phyloP scores from a whole-genome alignment of 2,113 vertebrate genomes.

The Oplegnathus fasciatus region DNA sequence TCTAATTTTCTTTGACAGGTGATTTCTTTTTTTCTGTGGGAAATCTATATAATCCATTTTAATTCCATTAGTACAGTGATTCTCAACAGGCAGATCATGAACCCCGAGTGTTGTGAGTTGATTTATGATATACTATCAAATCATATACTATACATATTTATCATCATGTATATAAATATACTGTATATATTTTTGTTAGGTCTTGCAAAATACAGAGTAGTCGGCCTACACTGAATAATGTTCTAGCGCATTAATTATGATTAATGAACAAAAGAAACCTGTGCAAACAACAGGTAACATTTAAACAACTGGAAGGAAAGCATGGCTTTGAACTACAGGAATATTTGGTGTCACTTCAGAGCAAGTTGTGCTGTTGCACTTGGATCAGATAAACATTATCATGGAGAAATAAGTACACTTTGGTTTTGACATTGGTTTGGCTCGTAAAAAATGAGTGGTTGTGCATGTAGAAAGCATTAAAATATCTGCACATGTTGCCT shows the following conservation, averaged over 20 bases:
- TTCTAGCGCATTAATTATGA: not conserved
- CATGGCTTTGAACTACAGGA: not conserved
- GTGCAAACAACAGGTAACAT: not conserved
- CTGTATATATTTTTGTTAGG: not conserved
- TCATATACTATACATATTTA: not conserved
- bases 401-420: not conserved
- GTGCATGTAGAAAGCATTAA: not conserved
- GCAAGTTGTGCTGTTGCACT: not conserved
- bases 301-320: not conserved
- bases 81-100: slow-evolving; percentile 6
- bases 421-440: slow-evolving; percentile 3
- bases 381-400: not conserved
- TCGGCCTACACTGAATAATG: not conserved
- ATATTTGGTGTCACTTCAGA: not conserved
- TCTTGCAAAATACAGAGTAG: not conserved
- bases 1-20: slow-evolving; percentile 45
- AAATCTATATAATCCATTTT: slow-evolving; percentile 55
- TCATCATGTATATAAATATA: not conserved
- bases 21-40: slow-evolving; percentile 33
- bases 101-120: slow-evolving; percentile 8
- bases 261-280: not conserved
- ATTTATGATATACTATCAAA: slow-evolving; percentile 21
- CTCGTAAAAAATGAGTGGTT: not conserved
- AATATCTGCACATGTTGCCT: slow-evolving; percentile 29
- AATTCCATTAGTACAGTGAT: slow-evolving; percentile 41